Conservation (phyloP, 2,113 vertebrate species). For the Onychostruthus taczanowskii region DNA sequence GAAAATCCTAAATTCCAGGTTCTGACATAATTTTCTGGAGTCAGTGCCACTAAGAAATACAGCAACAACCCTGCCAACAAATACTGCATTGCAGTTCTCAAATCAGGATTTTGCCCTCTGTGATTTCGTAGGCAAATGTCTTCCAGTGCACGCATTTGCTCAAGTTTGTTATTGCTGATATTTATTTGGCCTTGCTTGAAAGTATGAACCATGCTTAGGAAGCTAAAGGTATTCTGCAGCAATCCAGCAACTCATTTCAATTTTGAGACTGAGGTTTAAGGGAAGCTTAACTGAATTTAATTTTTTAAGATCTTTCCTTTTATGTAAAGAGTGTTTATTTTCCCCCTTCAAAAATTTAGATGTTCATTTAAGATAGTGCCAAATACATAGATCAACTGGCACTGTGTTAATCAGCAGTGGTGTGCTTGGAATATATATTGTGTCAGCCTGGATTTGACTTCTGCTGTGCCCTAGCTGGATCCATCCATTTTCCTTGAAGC, state of each 20-base stretch:
- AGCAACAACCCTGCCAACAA: background rate
- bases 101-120: background rate
- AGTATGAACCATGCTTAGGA: background rate
- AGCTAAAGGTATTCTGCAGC: background rate
- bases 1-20: background rate
- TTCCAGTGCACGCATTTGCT: background rate
- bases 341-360: background rate
- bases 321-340: background rate
- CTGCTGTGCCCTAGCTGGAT: background rate
- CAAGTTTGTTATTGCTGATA: background rate
- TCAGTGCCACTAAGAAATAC: background rate
- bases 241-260: background rate
- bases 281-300: background rate
- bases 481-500: background rate
- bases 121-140: background rate
- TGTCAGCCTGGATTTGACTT: background rate
- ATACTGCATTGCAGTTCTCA: background rate
- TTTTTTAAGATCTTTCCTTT: background rate
- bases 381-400: background rate
- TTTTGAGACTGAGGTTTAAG: background rate
- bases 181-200: slow-evolving; percentile 10
- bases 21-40: background rate
- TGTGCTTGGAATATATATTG: background rate
- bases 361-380: background rate
- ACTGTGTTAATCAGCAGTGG: background rate